phyloP scores from a whole-genome alignment of 2,797 vertebrate species.

The Synanceia verrucosa region DNA sequence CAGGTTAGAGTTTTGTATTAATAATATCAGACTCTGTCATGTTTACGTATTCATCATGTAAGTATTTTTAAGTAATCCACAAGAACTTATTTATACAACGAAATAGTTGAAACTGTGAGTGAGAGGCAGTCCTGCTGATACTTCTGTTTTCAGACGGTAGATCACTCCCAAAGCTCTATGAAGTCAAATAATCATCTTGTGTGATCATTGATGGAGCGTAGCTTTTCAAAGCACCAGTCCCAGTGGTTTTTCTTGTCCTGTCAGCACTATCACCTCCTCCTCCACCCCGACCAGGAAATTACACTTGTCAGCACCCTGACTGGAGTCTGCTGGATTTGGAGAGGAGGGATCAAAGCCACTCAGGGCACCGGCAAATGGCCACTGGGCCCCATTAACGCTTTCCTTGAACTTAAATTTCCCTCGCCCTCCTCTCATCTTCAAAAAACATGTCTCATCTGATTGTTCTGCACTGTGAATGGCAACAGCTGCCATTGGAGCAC shows the following conservation, averaged over 20 bases:
- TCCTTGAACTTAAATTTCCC: slow-evolving; percentile 47
- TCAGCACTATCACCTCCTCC: slow-evolving; percentile 56
- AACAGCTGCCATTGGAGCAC: slow-evolving; percentile 24
- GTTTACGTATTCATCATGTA: too few species aligned
- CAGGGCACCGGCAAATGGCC: slow-evolving; percentile 39
- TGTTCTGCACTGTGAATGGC: neutral
- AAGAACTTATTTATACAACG: too few species aligned
- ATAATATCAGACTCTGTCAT: too few species aligned
- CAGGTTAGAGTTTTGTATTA: too few species aligned
- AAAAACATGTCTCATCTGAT: slow-evolving; percentile 41
- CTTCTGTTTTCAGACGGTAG: neutral
- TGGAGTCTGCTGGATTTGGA: slow-evolving; percentile 48
- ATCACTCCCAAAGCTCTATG: neutral
- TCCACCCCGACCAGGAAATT: slow-evolving; percentile 46
- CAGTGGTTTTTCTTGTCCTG: slow-evolving; percentile 33
- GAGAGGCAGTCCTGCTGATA: neutral
- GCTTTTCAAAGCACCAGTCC: slow-evolving; percentile 34
- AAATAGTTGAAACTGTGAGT: too few species aligned
- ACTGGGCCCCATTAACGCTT: slow-evolving; percentile 55
- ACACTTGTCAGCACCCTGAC: slow-evolving; percentile 64
- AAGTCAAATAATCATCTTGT: slow-evolving; percentile 29
- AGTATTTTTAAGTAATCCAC: neutral
- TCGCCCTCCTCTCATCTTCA: slow-evolving; percentile 49
- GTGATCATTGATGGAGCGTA: slow-evolving; percentile 40
- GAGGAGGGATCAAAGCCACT: slow-evolving; percentile 64